Evolutionary conservation across 2,888 invertebrate species (phyloP), one percentile per base, ranked within the genome.

Genomic region (Amphipyra tragopoginis): DNA sequence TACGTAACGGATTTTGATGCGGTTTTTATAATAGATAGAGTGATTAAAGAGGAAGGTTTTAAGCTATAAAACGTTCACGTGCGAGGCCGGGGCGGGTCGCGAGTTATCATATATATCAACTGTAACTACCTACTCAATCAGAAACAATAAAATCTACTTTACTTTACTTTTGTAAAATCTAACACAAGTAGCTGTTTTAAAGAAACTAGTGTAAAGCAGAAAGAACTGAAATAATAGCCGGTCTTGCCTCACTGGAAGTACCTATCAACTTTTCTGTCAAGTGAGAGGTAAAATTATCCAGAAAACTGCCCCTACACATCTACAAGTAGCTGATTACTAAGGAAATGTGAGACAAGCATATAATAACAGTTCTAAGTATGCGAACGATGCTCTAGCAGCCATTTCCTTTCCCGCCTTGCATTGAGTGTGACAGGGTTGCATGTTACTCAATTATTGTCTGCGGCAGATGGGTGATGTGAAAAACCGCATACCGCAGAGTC

Each of bases 401-500:
- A 85, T 86, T 89, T 88, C 87, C 88, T 86, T 55, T 75, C 63
- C 62, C 63, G 69, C 70, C 69, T 70, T 13, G 49, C 42, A 26
- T 45, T 48, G 8, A 64, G 55, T 77, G 79, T 73, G 77, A 79
- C 77, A 80, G 64, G 72, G 77, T 78, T 69, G 73, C 68, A 72
- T 62, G 63, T 54, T 72, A 74, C 66, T 72, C 74, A 79, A 76
- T 79, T 69, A 79, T 72, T 78, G 84, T 79, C 81, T 86, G 83
- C 68, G 73, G 79, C 80, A 87, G 86, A 86, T 86, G 83, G 81
- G 77, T 76, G 81, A 75, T 78, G 80, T 82, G 83, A 92, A 91
- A 92, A 93, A 88, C 89, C 86, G 78, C 90, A 90, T 88, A 83
- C 88, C 88, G 72, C 84, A 76, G 75, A 75, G 71, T 59, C 64